Evolutionary conservation across 2,113 vertebrate species (phyloP).

Genomic region (Pangasianodon hypophthalmus): DNA sequence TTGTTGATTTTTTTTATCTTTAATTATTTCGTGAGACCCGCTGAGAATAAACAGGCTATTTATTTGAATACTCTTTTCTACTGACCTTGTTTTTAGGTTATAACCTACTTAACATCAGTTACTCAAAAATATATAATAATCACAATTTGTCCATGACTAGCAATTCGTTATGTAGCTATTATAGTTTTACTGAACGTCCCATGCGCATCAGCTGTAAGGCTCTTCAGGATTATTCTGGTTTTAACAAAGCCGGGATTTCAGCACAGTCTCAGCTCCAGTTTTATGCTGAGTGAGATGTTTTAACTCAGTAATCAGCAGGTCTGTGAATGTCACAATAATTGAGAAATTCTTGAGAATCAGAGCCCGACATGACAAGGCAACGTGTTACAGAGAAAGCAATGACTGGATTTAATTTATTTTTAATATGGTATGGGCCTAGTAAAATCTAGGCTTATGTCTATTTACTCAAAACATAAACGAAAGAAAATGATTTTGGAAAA

Average conservation of each 20-base stretch:
- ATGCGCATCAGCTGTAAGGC: background rate
- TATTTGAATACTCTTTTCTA: background rate
- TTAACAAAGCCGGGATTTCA: background rate
- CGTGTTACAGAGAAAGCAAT: too few relatives aligned
- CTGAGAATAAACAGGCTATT: background rate
- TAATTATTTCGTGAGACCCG: background rate
- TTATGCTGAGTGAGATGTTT: background rate
- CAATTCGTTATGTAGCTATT: background rate
- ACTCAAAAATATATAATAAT: slow-evolving; percentile 5
- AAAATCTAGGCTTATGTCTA: background rate
- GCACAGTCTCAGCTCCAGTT: background rate
- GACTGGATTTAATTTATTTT: background rate
- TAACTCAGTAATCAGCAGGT: background rate
- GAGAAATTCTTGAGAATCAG: background rate
- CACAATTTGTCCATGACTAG: too few relatives aligned
- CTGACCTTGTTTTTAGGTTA: background rate
- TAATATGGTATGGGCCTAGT: background rate
- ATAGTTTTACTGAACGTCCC: background rate
- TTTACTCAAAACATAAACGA: background rate
- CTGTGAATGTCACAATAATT: background rate
- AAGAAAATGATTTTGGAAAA: background rate
- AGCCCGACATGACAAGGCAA: background rate
- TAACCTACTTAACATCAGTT: background rate
- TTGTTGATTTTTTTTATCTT: background rate
- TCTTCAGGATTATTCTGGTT: background rate